Conservation (phyloP, 2,797 vertebrate species). For the Anomalospiza imberbis region DNA sequence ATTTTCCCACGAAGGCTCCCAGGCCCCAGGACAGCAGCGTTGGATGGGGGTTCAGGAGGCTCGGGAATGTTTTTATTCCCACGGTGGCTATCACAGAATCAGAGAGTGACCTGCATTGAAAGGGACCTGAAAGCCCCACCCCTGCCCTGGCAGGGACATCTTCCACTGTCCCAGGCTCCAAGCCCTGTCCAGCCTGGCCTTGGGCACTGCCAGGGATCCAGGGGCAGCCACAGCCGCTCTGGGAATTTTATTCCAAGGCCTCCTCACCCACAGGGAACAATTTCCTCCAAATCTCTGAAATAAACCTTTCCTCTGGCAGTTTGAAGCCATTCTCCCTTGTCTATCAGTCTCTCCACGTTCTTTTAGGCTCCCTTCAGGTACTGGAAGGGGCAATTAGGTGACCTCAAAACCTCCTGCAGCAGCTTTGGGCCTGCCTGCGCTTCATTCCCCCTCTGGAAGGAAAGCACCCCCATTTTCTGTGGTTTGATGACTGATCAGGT, state of each 20-base stretch:
- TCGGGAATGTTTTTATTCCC: not conserved
- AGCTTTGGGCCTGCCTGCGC: not conserved
- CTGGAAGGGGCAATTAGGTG: not conserved
- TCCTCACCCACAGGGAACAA: not conserved
- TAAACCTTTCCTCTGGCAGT: fast-evolving
- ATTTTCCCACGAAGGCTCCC: not conserved
- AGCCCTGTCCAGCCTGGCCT: not conserved
- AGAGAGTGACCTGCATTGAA: not conserved
- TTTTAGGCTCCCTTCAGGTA: not conserved
- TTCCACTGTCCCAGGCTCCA: not conserved
- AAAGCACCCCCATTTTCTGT: not conserved
- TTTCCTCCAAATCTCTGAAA: not conserved
- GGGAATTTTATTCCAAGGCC: not conserved
- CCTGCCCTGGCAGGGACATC: not conserved
- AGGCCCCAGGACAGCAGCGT: fast-evolving
- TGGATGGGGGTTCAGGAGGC: not conserved
- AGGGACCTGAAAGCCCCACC: not conserved
- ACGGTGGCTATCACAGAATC: not conserved
- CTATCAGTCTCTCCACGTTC: not conserved
- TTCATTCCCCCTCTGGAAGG: not conserved
- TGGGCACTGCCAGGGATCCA: not conserved
- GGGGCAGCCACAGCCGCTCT: not conserved
- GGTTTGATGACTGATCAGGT: not conserved
- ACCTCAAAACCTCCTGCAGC: not conserved
- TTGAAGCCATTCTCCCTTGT: not conserved